Conservation (phyloP, 2,888 invertebrate species). For the Charanyca ferruginea region DNA sequence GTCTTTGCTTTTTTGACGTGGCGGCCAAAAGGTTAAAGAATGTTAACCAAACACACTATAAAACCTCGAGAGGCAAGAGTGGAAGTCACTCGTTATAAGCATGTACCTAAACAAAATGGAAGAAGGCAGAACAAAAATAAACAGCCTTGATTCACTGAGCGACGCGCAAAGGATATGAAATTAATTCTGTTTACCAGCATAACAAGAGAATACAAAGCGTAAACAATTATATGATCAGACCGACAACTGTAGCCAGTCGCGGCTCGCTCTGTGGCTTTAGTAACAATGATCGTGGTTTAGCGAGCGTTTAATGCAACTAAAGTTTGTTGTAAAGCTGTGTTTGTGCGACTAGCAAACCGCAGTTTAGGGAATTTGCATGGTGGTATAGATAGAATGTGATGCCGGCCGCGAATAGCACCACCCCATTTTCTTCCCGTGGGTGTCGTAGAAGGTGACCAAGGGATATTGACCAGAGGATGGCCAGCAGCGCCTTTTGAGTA, state of each 20-base stretch:
- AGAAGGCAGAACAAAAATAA: not conserved
- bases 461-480: too few relatives aligned
- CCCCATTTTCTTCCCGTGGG: too few relatives aligned
- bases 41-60: too few relatives aligned
- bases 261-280: slow-evolving; percentile 39
- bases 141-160: slow-evolving; percentile 16
- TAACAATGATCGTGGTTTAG: slow-evolving; percentile 38
- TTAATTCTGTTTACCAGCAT: slow-evolving; percentile 35
- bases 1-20: too few relatives aligned
- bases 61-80: too few relatives aligned
- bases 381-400: too few relatives aligned
- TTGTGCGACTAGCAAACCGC: not conserved
- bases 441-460: too few relatives aligned
- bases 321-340: slow-evolving; percentile 22
- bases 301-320: slow-evolving; percentile 21
- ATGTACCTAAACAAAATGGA: not conserved
- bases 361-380: too few relatives aligned
- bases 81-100: not conserved
- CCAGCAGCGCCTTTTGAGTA: too few relatives aligned
- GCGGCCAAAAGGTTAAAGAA: too few relatives aligned
- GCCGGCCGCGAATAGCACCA: too few relatives aligned
- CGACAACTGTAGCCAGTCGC: slow-evolving; percentile 19
- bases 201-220: slow-evolving; percentile 38
- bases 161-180: slow-evolving; percentile 16
- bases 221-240: slow-evolving; percentile 50